Evolutionary conservation across 2,888 invertebrate species (phyloP), one percentile per base, ranked within the genome.

Genomic region (Stegophylla sp.): DNA sequence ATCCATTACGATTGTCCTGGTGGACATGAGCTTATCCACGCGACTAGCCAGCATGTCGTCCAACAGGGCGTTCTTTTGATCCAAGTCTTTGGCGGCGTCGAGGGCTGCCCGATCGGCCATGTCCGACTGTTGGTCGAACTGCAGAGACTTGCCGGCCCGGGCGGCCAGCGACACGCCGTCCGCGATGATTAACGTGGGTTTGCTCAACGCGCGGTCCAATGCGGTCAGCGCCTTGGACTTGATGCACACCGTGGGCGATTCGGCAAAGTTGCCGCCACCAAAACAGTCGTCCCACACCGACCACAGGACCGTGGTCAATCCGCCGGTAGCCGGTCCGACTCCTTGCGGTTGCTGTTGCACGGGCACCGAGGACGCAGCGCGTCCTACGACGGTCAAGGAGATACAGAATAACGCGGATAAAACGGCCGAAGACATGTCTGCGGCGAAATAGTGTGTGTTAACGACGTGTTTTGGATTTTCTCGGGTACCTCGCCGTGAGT

Each of bases 101-200:
- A 72, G 28, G 72, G 82, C 66, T 73, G 83, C 77, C 66, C 82
- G 59, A 53, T 82, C 23, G 66, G 75, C 45, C 81, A 77, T 17
- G 26, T 83, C 53, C 48, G 82, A 15, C 61, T 41, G 66, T 76
- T 51, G 73, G 81, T 83, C 48, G 79, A 73, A 41, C 69, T n/a
- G 15, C 59, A 63, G 20, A 23, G 83, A 61, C 64, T 83, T 56
- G 71, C 64, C 53, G 43, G 64, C 23, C 0, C 75, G 41, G 23
- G 75, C 66, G 48, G 66, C 0, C 23, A 75, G 17, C 23, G 51
- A 51, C n/a, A 75, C 53, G 64, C 75, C 75, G 15, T 75, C 64
- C 13, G 34, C 12, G 4, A 75, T 12, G 23, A 15, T 48, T 15
- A 75, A 10, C 5, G 41, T 41, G 51, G 75, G 41, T 23, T 64